phyloP scores from a whole-genome alignment of 2,113 vertebrate genomes.

The Sander vitreus region DNA sequence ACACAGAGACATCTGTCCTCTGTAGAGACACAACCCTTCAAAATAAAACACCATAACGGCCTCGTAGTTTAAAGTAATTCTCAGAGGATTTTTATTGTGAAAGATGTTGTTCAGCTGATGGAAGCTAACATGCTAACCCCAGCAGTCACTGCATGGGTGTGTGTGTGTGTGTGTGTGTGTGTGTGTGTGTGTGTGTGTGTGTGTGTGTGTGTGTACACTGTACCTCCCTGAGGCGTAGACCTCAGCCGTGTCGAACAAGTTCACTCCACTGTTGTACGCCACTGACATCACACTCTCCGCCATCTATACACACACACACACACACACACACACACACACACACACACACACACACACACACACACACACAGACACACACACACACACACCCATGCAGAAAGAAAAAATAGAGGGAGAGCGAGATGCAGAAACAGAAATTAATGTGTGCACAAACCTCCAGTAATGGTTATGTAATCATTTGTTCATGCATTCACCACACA shows the following conservation, averaged over 20 bases:
- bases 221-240: conserved; percentile 78
- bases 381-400: neutral
- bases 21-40: neutral
- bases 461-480: conserved; percentile 31
- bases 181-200: too few relatives aligned
- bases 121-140: too few relatives aligned
- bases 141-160: too few relatives aligned
- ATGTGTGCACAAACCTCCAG: conserved; percentile 12
- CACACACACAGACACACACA: conserved; percentile 31
- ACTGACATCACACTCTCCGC: conserved; percentile 73
- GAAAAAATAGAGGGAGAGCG: neutral
- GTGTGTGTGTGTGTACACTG: neutral
- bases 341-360: conserved; percentile 33
- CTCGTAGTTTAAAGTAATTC: too few relatives aligned
- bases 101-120: too few relatives aligned
- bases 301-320: conserved; percentile 57
- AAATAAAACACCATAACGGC: too few relatives aligned
- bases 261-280: conserved; percentile 75
- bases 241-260: conserved; percentile 78
- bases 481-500: conserved; percentile 14
- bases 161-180: too few relatives aligned
- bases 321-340: conserved; percentile 27
- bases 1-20: neutral
- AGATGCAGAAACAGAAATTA: conserved; percentile 8
- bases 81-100: too few relatives aligned